Base-by-base conservation (phyloP, 2,888 invertebrate genomes). In the Kryphioiulus occultus region DNA sequence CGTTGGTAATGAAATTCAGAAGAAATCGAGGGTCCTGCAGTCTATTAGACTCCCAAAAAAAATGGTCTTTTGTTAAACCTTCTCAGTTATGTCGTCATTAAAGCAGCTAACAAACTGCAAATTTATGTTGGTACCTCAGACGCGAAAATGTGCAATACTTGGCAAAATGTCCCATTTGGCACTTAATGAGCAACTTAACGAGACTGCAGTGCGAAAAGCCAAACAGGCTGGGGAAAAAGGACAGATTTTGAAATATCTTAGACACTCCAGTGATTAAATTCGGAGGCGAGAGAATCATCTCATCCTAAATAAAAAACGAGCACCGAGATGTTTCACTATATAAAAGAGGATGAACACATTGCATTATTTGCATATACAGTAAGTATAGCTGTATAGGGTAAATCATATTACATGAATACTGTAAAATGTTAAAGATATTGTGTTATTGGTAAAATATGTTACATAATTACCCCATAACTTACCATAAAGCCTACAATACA, bases 41-140 rank as follows among this genome's bases (percentile, higher is more conserved):
- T 44, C 78, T 68, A 68, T 68, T 68, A 68, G 68, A 26, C 68
- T 26, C 26, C 26, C 26, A 1, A 78, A 78, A 78, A 78, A 78
- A 53, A 30, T 78, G 15, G 30, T 22, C 78, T 78, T 78, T 78
- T 78, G 78, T 78, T 78, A 78, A 78, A 30, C 9, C 78, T 30
- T 68, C 19, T 30, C 78, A 78, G 78, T 78, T 30, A 78, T 22
- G 26, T 78, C 26, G 78, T 22, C 78, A 78, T 78, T 78, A 78
- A 78, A 22, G 2, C 26, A 78, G 78, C 78, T 78, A 78, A 78
- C 78, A 78, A 78, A 78, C 78, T 78, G 78, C 15, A 15, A 78
- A 78, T 30, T 78, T 78, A 30, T 78, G 22, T 78, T 78, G 26
- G 78, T 30, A 10, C 78, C 26, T 22, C 78, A 30, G 30, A 26